These are phyloP conservation scores for Solea senegalensis DNA, from an alignment of 2,113 vertebrate genomes.

Conservation along the genomic window DNA sequence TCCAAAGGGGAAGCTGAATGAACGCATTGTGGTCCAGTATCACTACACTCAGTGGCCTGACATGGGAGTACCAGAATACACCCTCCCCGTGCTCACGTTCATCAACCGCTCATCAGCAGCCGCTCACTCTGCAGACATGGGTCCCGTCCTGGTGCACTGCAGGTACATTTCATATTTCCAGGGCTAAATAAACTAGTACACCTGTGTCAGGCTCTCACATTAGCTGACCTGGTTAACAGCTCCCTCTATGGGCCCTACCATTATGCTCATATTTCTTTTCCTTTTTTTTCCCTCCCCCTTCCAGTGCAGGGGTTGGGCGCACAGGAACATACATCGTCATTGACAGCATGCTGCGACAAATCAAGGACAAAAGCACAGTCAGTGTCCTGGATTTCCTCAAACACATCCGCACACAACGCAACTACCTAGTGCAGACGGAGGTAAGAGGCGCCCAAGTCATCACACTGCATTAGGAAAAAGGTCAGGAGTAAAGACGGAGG, in stretches of 20 bases:
- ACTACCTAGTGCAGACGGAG: constrained; percentile 99
- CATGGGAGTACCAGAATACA: constrained; percentile 97
- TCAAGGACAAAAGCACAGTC: constrained; percentile 98
- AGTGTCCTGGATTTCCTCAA: constrained; percentile 99
- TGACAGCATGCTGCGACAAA: constrained; percentile 99
- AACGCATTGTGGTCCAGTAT: constrained; percentile 91
- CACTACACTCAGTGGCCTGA: constrained; percentile 99
- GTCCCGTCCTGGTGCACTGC: constrained; percentile 97
- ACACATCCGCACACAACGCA: constrained; percentile 99
- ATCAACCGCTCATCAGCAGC: constrained; percentile 92
- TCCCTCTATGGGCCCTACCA: constrained; percentile 19
- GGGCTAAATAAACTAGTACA: constrained; percentile 7
- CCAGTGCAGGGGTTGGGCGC: constrained; percentile 95
- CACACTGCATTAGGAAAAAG: constrained; percentile 35
- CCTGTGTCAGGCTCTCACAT: constrained; percentile 2
- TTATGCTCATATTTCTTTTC: constrained; percentile 37
- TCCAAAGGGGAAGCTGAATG: constrained; percentile 91
- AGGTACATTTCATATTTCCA: constrained; percentile 81
- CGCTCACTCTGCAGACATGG: constrained; percentile 85
- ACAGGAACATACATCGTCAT: constrained; percentile 99
- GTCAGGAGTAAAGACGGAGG: constrained; percentile 55
- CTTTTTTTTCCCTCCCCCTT: constrained; percentile 43
- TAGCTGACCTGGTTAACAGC: constrained; percentile 38
- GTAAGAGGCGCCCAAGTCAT: constrained; percentile 77
- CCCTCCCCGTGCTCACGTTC: constrained; percentile 95